Evolutionary conservation across 2,113 vertebrate genomes (phyloP).

Genomic region (Leucopternis melanops): DNA sequence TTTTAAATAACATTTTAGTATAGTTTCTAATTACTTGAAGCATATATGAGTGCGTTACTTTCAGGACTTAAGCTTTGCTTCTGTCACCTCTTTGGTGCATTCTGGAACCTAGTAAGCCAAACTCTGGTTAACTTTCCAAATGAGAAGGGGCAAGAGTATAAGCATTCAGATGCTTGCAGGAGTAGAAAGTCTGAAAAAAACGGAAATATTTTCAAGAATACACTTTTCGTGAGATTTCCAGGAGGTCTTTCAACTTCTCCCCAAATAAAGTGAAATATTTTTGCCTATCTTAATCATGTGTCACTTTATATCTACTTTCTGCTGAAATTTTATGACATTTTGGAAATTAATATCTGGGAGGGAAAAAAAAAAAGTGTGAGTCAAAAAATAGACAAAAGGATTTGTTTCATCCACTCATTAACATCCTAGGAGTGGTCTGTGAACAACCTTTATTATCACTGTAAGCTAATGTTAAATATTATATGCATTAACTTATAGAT

Average conservation of each 20-base stretch:
- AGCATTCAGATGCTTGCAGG: not conserved
- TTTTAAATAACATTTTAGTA: not conserved
- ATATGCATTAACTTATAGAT: not conserved
- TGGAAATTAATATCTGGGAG: not conserved
- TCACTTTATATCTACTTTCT: not conserved
- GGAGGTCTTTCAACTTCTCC: not conserved
- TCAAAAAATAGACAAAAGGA: not conserved
- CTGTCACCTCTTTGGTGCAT: not conserved
- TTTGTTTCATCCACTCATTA: not conserved
- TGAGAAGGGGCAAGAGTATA: not conserved
- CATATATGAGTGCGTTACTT: not conserved
- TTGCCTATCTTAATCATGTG: not conserved
- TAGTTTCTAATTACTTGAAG: slow-evolving; percentile 38
- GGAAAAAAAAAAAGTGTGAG: not conserved
- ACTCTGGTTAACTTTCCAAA: slow-evolving; percentile 25
- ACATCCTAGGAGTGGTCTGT: not conserved
- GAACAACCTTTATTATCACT: not conserved
- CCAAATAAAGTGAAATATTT: not conserved
- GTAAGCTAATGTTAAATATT: not conserved
- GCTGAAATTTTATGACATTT: not conserved
- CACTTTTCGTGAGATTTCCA: not conserved
- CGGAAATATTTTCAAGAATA: not conserved
- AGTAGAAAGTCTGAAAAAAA: not conserved
- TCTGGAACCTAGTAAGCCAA: not conserved
- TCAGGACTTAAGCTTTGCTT: slow-evolving; percentile 8